Percentiles rank a stretch among this genome's conserved stretches.
phyloP scores from a whole-genome alignment of 1,140 invertebrate genomes.

The Camponotus floridanus region DNA sequence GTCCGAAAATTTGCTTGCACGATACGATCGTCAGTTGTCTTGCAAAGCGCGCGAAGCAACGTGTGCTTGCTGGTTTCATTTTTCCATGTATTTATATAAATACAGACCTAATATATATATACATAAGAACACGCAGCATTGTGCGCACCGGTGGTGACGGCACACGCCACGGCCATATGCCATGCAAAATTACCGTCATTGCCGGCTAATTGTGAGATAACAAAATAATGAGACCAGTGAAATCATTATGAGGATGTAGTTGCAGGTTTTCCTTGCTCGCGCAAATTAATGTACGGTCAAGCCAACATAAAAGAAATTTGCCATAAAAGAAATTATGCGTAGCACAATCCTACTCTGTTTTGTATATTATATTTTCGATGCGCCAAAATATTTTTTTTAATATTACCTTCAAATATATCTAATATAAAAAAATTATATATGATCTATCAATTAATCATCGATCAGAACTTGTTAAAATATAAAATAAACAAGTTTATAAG shows the following conservation, averaged over 20 bases:
- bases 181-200: constrained; percentile 81
- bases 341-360: not conserved
- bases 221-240: constrained; percentile 80
- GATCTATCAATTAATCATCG: constrained; percentile 6
- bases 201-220: constrained; percentile 81
- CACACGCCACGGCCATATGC: constrained; percentile 84
- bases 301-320: constrained; percentile 7
- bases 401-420: not conserved
- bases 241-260: constrained; percentile 75
- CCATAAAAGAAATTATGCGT: constrained; percentile 11
- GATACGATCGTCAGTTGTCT: constrained; percentile 79
- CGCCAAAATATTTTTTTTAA: not conserved
- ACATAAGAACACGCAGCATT: constrained; percentile 77
- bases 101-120: constrained; percentile 77
- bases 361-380: not conserved
- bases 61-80: constrained; percentile 80
- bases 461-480: not conserved
- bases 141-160: constrained; percentile 70
- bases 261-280: constrained; percentile 14
- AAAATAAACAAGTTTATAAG: not conserved
- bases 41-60: constrained; percentile 71
- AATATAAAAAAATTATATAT: constrained; percentile 14
- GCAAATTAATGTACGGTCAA: not conserved
- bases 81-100: constrained; percentile 81
- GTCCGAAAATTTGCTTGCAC: constrained; percentile 80